Conservation (phyloP, 2,888 invertebrate genomes). For the Standfussiana lucernea region DNA sequence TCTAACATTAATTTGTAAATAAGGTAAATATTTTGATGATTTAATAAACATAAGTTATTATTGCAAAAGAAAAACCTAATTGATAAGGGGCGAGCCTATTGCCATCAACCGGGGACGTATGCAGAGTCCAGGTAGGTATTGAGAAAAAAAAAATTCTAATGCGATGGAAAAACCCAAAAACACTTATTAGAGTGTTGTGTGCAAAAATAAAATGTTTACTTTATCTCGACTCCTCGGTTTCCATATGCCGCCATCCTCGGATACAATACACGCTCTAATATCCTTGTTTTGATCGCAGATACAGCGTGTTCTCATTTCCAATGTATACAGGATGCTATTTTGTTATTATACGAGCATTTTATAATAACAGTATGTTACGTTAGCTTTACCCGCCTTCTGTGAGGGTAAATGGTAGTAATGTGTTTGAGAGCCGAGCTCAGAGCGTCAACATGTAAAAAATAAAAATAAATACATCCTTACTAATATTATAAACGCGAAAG, state of each 20-base stretch:
- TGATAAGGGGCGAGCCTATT: neutral
- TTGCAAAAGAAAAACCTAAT: too few relatives aligned
- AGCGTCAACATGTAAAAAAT: constrained; percentile 7
- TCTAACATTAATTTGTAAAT: too few relatives aligned
- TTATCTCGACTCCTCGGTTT: constrained; percentile 29
- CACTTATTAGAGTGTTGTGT: neutral
- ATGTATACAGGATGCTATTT: constrained; percentile 33
- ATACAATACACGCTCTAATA: constrained; percentile 56
- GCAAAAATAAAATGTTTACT: constrained; percentile 7
- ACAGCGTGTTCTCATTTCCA: constrained; percentile 49
- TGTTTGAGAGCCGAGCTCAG: constrained; percentile 16
- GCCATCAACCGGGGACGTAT: neutral
- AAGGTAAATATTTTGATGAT: too few relatives aligned
- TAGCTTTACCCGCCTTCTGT: neutral
- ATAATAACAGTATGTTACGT: constrained; percentile 28
- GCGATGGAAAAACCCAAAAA: neutral
- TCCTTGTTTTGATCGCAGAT: constrained; percentile 67
- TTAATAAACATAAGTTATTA: too few relatives aligned
- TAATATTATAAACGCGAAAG: too few relatives aligned
- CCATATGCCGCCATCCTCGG: neutral
- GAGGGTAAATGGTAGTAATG: constrained; percentile 3
- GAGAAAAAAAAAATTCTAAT: neutral
- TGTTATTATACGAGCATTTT: constrained; percentile 25
- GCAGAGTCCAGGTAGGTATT: neutral
- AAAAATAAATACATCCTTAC: too few relatives aligned